Evolutionary conservation across 2,113 vertebrate species (phyloP).

Genomic region (Spermophilus dauricus): DNA sequence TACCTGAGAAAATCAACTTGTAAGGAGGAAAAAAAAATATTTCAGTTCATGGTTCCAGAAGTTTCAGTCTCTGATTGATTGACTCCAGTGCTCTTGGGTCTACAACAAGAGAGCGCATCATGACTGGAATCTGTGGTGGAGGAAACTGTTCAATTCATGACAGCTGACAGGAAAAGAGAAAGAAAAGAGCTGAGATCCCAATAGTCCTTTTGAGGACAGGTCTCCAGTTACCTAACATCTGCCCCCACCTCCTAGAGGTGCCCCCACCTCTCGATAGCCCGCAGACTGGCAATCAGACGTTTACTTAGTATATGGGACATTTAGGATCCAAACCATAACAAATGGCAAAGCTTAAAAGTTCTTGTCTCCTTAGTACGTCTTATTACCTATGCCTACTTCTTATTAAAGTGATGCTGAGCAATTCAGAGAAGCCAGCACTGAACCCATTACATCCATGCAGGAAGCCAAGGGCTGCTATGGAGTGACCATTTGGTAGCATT

Average conservation of each 20-base stretch:
- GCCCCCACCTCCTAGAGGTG: too few species aligned
- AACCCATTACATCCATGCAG: background rate
- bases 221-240: too few species aligned
- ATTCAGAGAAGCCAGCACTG: background rate
- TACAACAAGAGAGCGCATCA: background rate
- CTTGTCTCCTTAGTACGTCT: background rate
- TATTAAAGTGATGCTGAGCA: too few species aligned
- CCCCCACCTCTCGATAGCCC: too few species aligned
- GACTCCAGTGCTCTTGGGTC: background rate
- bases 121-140: background rate
- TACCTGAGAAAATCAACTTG: background rate
- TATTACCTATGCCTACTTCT: background rate
- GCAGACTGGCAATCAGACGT: background rate
- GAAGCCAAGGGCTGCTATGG: background rate
- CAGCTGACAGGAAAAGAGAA: background rate
- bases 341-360: background rate
- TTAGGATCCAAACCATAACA: background rate
- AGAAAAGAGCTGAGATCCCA: background rate
- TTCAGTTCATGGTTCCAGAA: background rate
- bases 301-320: background rate
- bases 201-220: too few species aligned
- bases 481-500: fast-evolving
- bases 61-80: background rate
- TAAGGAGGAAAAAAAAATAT: background rate
- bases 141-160: background rate